Evolutionary conservation across 1,140 invertebrate genomes (phyloP), one percentile per base, ranked within the genome.

Genomic region (Vollenhovia emeryi): DNA sequence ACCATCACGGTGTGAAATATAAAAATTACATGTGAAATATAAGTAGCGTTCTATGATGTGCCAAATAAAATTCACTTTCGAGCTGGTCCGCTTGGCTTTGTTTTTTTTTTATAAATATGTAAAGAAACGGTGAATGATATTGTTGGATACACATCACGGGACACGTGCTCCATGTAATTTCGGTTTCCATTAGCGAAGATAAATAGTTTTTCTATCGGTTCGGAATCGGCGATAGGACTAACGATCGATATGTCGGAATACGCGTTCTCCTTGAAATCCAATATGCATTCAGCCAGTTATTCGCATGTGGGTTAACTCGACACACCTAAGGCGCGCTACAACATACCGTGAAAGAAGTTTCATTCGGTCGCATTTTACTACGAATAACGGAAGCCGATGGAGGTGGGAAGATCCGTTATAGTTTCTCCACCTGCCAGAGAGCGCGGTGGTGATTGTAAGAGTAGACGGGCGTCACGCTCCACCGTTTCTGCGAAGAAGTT

Each of bases 381-480:
- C 43, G 73, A 76, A 82, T 73, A 82, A 36, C 78, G 66, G 78
- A 82, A 82, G 78, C n/a, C 66, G 62, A 79, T n/a, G 40, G 60
- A 79, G 66, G 78, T 82, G 66, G 78, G 27, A 82, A 73, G 78
- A 82, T 82, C 78, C 78, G 78, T 82, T 82, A 82, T 82, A 68
- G 50, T 74, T 88, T 78, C 83, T 75, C 55, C 86, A 87, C 87
- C 60, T 88, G 87, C 45, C 52, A 24, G 62, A 21, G 36, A 11
- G 75, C 82, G 73, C 73, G 62, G 48, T 57, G 45, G 43, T 59
- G 71, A 82, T 45, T 68, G 71, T 84, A 83, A 79, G 36, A 88
- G 69, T 85, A 82, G 84, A 89, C 84, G 83, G 21, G n/a, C 76
- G 87, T 86, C 71, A 84, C 21, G 86, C 62, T 78, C 33, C 40